A percentile compares a stretch with the other conserved stretches of the same genome.
Conservation (phyloP, 1,140 invertebrate species). For the Atopsyche davidsoni region DNA sequence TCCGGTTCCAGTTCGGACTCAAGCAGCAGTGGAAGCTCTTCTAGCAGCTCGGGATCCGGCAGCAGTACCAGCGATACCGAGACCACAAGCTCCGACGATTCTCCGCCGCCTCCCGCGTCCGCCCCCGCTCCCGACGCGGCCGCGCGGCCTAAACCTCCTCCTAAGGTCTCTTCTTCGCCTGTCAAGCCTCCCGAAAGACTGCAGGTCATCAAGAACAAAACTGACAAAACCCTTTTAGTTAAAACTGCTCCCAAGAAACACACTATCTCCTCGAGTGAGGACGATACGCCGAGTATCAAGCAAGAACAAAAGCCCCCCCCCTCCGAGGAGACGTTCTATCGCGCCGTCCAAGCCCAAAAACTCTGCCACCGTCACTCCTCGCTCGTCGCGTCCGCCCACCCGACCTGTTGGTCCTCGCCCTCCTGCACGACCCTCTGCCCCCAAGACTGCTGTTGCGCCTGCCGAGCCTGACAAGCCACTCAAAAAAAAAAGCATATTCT, state of each 20-base stretch:
- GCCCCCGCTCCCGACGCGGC: constrained; percentile 12
- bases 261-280: constrained; percentile 43
- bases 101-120: constrained; percentile 30
- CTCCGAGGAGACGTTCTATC: constrained; percentile 38
- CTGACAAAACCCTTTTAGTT: constrained; percentile 11
- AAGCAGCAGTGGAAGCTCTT: constrained; percentile 61
- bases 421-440: constrained; percentile 35
- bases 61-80: constrained; percentile 59
- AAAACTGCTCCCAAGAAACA: constrained; percentile 14
- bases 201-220: constrained; percentile 14
- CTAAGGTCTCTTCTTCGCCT: constrained; percentile 27
- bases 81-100: constrained; percentile 44
- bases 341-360: constrained; percentile 39
- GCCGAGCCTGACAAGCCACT: constrained; percentile 44
- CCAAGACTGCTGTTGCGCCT: constrained; percentile 39
- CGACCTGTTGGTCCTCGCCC: constrained; percentile 30
- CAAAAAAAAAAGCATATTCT: constrained; percentile 78
- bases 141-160: constrained; percentile 30
- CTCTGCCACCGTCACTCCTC: constrained; percentile 35
- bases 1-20: constrained; percentile 60
- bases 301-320: constrained; percentile 28
- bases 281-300: constrained; percentile 34
- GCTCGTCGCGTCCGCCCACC: constrained; percentile 32
- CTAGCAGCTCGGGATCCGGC: constrained; percentile 64
- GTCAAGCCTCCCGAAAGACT: constrained; percentile 6